Evolutionary conservation across 2,888 invertebrate genomes (phyloP).

Genomic region (Nesidiocoris tenuis): DNA sequence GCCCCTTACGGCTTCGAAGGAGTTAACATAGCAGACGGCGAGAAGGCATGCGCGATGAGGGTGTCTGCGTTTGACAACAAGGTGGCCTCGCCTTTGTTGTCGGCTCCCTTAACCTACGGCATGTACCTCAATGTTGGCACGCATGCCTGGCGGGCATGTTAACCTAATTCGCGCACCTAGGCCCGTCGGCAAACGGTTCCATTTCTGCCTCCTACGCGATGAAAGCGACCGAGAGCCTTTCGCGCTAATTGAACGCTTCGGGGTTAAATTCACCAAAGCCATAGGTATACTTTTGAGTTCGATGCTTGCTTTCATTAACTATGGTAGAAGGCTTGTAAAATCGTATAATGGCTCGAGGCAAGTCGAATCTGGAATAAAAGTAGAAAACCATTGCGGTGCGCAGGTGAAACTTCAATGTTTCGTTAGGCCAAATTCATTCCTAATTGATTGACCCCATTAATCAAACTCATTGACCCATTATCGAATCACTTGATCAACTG

Average conservation of each 20-base stretch:
- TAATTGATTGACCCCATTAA: too few species aligned
- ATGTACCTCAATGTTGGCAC: neutral
- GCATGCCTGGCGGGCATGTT: neutral
- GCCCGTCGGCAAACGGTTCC: neutral
- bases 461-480: too few species aligned
- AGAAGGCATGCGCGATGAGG: neutral
- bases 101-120: neutral
- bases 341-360: too few species aligned
- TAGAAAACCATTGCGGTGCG: too few species aligned
- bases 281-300: too few species aligned
- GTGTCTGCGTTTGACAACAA: neutral
- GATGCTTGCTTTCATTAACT: too few species aligned
- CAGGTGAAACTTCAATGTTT: too few species aligned
- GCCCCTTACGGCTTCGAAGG: neutral
- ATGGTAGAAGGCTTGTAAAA: too few species aligned
- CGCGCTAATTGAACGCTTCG: neutral
- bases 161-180: neutral
- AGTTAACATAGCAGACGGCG: neutral
- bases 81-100: neutral
- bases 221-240: neutral
- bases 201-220: neutral
- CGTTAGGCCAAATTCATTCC: too few species aligned
- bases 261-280: neutral
- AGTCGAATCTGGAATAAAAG: too few species aligned
- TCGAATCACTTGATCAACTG: too few species aligned